Evolutionary conservation across 2,797 vertebrate genomes (phyloP), one percentile per base, ranked within the genome.

Genomic region (Simalia tracyae): DNA sequence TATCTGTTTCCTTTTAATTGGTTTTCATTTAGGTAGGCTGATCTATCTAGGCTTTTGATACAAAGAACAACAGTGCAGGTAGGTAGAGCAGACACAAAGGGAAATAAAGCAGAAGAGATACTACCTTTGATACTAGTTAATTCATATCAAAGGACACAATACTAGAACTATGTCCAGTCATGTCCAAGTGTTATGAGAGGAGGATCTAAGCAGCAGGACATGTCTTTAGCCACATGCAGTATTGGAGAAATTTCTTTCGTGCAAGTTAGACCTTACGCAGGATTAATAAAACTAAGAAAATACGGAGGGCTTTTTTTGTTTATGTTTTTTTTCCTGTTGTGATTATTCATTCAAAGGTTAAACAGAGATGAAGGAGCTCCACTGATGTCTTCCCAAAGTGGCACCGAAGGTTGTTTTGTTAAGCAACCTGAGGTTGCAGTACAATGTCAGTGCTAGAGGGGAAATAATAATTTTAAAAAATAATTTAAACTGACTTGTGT

Each of bases 371-470:
- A 95, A 56, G 14, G 90, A 95, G 90, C 86, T 89, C 56, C 95
- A 92, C 90, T 92, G 92, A 95, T 96, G 91, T 93, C 92, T 87
- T 96, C 94, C 92, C 94, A 96, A 94, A 94, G 93, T 94, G 92
- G 95, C 94, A 95, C 92, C 93, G 93, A 97, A 95, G 88, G 95
- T 95, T 95, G 90, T 95, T 96, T 95, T 94, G 95, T 90, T 95
- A 76, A 92, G 92, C 92, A 94, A 85, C 26, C 93, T 96, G 94
- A 94, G 91, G 85, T 90, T 95, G 94, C 94, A 94, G 95, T 94
- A 96, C 93, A 94, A 93, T 93, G 95, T 94, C 96, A 96, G 93
- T 87, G 92, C 93, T 94, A 95, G 84, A 7, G 24, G 42, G 42
- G 88, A 96, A 96, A 96, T 94, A 95, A 95, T 60, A 94, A 94